Conservation (phyloP, 2,888 invertebrate species). For the Neoitamus cyanurus region DNA sequence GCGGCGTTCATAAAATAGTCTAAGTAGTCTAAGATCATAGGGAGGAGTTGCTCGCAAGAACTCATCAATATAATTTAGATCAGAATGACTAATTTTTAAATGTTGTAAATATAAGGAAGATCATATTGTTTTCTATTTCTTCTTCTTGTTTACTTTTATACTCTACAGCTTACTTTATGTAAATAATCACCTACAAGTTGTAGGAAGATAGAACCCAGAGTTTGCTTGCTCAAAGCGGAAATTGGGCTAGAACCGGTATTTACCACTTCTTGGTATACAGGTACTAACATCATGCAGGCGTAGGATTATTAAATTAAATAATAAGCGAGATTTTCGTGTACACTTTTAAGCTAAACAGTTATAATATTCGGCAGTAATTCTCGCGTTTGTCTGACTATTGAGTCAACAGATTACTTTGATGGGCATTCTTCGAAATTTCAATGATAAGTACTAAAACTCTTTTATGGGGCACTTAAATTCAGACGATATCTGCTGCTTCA, state of each 20-base stretch:
- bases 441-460: neutral
- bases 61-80: constrained; percentile 24
- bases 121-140: constrained; percentile 16
- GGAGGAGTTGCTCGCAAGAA: neutral
- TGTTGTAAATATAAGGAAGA: constrained; percentile 32
- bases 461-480: too few relatives aligned
- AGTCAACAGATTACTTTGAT: neutral
- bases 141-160: constrained; percentile 31
- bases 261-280: neutral
- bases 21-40: constrained; percentile 2
- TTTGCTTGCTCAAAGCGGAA: neutral
- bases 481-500: too few relatives aligned
- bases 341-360: neutral
- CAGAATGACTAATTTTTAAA: constrained; percentile 39
- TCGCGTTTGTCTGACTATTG: neutral
- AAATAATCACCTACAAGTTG: neutral
- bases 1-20: neutral
- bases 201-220: neutral
- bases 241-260: neutral
- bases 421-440: neutral
- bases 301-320: neutral
- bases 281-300: neutral
- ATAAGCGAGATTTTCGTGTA: neutral
- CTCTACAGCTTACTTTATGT: constrained; percentile 19
- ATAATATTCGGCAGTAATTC: neutral